Evolutionary conservation across 2,888 invertebrate genomes (phyloP), one percentile per base, ranked within the genome.

Genomic region (Cryptocheilus praepositus): DNA sequence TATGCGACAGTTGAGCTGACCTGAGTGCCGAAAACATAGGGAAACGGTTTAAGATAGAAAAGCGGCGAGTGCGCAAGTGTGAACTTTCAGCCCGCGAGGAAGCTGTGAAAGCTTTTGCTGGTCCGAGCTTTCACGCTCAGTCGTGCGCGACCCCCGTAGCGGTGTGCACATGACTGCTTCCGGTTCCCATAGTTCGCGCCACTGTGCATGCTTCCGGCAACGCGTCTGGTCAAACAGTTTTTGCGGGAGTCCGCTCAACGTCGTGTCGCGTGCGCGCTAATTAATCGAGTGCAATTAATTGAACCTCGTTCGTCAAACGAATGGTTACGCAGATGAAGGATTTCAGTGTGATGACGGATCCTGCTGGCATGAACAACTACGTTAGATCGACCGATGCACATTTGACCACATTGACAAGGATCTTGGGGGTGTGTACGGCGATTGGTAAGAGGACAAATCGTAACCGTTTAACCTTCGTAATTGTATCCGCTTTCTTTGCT

Each of bases 381-480:
- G 72, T 74, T 43, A 78, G 82, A 53, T 68, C 77, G 36, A 71
- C 71, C 55, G 81, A 79, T 45, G 71, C 58, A 21, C 79, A 79
- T 65, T 66, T 84, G 46, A 74, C 79, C 16, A 67, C 79, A 18
- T 72, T 82, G 56, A 84, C 82, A 43, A 83, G 84, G 57, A 77
- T 83, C 60, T 61, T 84, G 67, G 84, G 84, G 59, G 76, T 84
- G 36, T 82, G 79, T 58, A 84, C 84, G 16, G 84, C 84, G 25
- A 80, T 84, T 65, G 79, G 84, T 84, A 63, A 82, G 80, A 7
- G 36, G 11, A 36, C 36, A 36, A 36, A 36, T 36, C 11, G 13
- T 55, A 28, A 53, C 44, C n/a, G 28, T 61, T 51, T 44, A 4
- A 54, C 15, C n/a, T 51, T 61, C 28, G 45, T 46, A n/a, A 13